Base-by-base conservation (phyloP, 2,113 vertebrate species). In the Alouatta palliata region DNA sequence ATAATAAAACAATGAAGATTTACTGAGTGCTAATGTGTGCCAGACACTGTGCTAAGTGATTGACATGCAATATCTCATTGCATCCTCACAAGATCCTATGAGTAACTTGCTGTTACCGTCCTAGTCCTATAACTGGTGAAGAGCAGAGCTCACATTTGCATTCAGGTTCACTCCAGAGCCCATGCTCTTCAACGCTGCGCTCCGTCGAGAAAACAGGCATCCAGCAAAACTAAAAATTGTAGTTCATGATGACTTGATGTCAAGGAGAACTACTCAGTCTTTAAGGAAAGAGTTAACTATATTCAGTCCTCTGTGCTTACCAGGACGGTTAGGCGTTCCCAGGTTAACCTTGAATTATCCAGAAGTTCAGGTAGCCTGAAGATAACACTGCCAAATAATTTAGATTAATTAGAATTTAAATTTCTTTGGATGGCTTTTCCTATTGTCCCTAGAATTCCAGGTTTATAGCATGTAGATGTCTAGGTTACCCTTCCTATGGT, bases 351-450 rank as follows among this genome's bases (percentile, higher is more conserved):
- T 13, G 71, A 88, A 30, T 92, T 61, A 56, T 14, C 30, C 23
- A 80, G 30, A 61, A 95, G 80, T 86, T 61, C 66, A 17, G 27
- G 19, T 37, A 58, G 61, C 30, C 25, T 25, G 73, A 84, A 95
- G 19, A 68, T 20, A 27, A 43, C 19, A 8, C 37, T 73, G 14
- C 2, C 88, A 76, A 49, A 87, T 45, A 76, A 83, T 49, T 70
- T 49, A 70, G 37, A 77, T n/a, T 45, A 37, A 52, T 87, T 73
- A 77, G 54, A 27, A 87, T 58, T 73, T 25, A 80, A 11, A 68
- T 64, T 68, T 27, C 52, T 70, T 93, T 64, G 49, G 12, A 23
- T 52, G 21, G 16, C 25, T 71, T 49, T 20, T 40, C 43, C 27
- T 70, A 35, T 40, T n/a, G 19, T 37, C 56, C 54, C 43, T 71